phyloP scores from a whole-genome alignment of 2,888 invertebrate genomes.

The Plagiodera versicolora region DNA sequence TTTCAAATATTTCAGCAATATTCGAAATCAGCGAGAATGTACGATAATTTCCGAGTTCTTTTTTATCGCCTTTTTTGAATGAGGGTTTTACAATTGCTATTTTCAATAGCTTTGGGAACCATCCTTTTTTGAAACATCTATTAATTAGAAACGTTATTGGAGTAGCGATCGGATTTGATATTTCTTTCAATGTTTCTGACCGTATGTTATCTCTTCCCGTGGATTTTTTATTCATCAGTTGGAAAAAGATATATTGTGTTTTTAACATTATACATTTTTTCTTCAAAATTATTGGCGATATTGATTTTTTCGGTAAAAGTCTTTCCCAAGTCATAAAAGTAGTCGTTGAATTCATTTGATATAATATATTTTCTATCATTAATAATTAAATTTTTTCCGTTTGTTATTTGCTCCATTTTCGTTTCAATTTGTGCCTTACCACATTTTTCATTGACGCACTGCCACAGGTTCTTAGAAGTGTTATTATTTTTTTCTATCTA shows the following conservation, averaged over 20 bases:
- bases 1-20: neutral
- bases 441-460: conserved; percentile 1
- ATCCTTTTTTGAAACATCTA: conserved; percentile 2
- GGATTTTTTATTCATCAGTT: conserved; percentile 1
- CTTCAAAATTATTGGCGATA: neutral
- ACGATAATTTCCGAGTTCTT: neutral
- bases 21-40: neutral
- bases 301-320: neutral
- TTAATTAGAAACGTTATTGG: no score
- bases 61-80: neutral
- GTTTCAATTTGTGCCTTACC: neutral
- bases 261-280: neutral
- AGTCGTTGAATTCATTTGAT: conserved; percentile 5
- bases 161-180: no score
- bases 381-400: no score
- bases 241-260: conserved; percentile 1
- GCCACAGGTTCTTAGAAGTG: neutral
- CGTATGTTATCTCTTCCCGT: neutral
- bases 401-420: conserved; percentile 4
- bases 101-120: neutral
- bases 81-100: neutral
- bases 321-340: neutral
- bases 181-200: neutral
- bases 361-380: neutral
- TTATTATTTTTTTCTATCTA: conserved; percentile 1